Percentiles rank a stretch among this genome's conserved stretches.
phyloP scores from a whole-genome alignment of 2,797 vertebrate species.

The Parauchenoglanis ngamensis region DNA sequence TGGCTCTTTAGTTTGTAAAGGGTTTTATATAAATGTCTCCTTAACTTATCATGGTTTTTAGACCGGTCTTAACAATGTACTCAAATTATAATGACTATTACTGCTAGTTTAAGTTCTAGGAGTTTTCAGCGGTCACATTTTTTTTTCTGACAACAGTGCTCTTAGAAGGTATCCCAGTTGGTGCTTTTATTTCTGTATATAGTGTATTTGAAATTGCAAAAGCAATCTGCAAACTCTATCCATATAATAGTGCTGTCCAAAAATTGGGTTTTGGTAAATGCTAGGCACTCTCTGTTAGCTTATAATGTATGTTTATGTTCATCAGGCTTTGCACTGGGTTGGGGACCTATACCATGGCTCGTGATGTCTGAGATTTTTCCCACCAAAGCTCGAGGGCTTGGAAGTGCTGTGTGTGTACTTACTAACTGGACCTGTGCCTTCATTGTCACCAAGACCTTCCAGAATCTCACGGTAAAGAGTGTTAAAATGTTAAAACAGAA shows the following conservation, averaged over 20 bases:
- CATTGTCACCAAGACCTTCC: slow-evolving; percentile 84
- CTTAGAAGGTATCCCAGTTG: background rate
- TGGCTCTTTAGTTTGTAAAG: background rate
- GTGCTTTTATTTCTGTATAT: background rate
- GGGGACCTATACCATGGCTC: slow-evolving; percentile 89
- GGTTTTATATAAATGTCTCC: background rate
- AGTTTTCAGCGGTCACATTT: background rate
- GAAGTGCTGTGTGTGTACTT: slow-evolving; percentile 81
- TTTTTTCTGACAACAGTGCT: background rate
- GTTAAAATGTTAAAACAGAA: background rate
- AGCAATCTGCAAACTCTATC: background rate
- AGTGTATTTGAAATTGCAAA: background rate
- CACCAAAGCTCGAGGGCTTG: slow-evolving; percentile 76
- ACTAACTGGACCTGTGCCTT: slow-evolving; percentile 88
- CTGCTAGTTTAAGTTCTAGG: background rate
- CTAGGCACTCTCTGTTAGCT: background rate
- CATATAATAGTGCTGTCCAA: background rate
- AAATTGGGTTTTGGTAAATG: background rate
- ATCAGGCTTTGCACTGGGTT: slow-evolving; percentile 87
- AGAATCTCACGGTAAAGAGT: slow-evolving; percentile 79
- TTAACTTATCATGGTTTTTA: background rate
- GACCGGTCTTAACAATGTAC: background rate
- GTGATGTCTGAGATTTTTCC: slow-evolving; percentile 90
- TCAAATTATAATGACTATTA: background rate
- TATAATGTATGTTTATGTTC: slow-evolving; percentile 17